Conservation (phyloP, 2,888 invertebrate genomes). For the Nipponacmea schrenckii region DNA sequence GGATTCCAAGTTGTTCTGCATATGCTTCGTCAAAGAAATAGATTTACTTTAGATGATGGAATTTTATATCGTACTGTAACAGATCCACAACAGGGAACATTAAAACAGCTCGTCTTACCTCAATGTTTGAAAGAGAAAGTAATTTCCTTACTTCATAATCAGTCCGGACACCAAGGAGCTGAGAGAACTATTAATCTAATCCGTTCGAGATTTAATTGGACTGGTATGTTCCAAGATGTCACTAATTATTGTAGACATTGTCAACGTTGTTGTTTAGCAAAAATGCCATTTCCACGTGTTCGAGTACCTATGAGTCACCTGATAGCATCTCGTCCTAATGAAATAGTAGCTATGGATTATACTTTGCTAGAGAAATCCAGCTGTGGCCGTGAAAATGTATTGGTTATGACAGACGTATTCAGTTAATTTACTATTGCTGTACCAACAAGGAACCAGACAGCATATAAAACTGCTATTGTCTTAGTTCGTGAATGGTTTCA, state of each 20-base stretch:
- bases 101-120: conserved; percentile 16
- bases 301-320: conserved; percentile 25
- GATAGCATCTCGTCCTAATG: conserved; percentile 31
- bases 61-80: conserved; percentile 3
- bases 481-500: conserved; percentile 27
- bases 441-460: conserved; percentile 24
- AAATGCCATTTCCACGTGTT: conserved; percentile 18
- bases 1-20: not conserved
- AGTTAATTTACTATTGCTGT: conserved; percentile 22
- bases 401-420: conserved; percentile 41
- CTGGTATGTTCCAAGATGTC: conserved; percentile 32
- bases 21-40: conserved; percentile 13
- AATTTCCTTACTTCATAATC: conserved; percentile 24
- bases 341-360: conserved; percentile 40
- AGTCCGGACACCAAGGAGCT: conserved; percentile 31
- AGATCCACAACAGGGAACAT: not conserved
- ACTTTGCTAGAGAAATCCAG: conserved; percentile 30
- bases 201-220: conserved; percentile 36
- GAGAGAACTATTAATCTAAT: conserved; percentile 31
- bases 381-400: conserved; percentile 36
- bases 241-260: conserved; percentile 28
- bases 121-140: not conserved
- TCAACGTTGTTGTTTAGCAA: conserved; percentile 34
- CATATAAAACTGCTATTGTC: conserved; percentile 17
- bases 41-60: not conserved